Base-by-base conservation (phyloP, 1,140 invertebrate species). In the Drosophila murphyi region DNA sequence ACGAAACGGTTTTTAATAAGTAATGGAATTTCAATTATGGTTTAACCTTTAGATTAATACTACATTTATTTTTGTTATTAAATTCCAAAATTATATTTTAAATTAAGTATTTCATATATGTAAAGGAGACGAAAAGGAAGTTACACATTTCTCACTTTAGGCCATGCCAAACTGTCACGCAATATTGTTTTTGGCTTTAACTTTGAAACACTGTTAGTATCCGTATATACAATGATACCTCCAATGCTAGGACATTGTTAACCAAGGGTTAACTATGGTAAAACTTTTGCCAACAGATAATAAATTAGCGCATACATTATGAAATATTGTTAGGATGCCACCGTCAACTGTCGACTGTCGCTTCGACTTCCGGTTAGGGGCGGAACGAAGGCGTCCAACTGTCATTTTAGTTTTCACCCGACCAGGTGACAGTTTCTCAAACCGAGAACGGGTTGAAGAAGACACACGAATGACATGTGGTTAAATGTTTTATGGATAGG, bases 291-390 rank as follows among this genome's bases (percentile, higher is more conserved):
- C 77, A 80, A 80, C 85, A 89, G 85, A 88, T 88, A 88, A 89
- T 88, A 89, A 88, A 89, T 88, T 88, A 88, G 80, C 85, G 80
- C 80, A 88, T 88, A 85, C 68, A 83, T 88, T 88, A 88, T 83
- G 85, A 88, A 89, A 89, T 77, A 50, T 73, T 72, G 82, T 89
- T 70, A 83, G 83, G 85, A 88, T 83, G 72, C 80, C 69, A 70
- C 69, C 45, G 63, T 47, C 55, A 37, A 37, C 69, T 71, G 41
- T 65, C 31, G 51, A 41, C 43, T 32, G 45, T 71, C 68, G 32
- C 39, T 59, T 20, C 20, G 51, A 80, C 83, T 80, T 87, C 83
- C 83, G 83, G 83, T 69, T 68, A 50, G 39, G 52, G 12, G 32
- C n/a, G 12, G 43, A 10, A 2, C 34, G 3, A 34, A 54, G 60